Evolutionary conservation across 2,113 vertebrate species (phyloP).

Genomic region (Lepidothrix coronata): DNA sequence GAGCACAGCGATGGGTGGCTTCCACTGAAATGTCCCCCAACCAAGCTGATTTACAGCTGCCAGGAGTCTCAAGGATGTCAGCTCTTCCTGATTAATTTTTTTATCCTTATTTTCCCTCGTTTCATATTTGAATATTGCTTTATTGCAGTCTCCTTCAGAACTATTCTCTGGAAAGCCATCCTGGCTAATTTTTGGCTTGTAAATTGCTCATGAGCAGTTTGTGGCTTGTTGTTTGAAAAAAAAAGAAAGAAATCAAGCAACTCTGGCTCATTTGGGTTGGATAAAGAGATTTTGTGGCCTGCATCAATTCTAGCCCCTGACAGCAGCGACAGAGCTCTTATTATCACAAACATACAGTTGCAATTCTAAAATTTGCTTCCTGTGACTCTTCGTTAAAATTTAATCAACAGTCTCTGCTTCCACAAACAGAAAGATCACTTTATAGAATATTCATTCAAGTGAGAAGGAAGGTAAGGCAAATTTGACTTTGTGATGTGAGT

Average conservation of each 20-base stretch:
- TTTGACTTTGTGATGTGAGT: not conserved
- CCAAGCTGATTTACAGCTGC: slow-evolving; percentile 55
- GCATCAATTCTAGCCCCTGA: slow-evolving; percentile 58
- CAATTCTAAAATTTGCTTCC: slow-evolving; percentile 59
- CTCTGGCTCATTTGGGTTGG: slow-evolving; percentile 31
- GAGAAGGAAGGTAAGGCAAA: not conserved
- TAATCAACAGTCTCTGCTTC: slow-evolving; percentile 45
- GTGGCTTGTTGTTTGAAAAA: slow-evolving; percentile 21
- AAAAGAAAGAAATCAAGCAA: slow-evolving; percentile 14
- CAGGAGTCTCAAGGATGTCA: slow-evolving; percentile 66
- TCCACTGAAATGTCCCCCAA: slow-evolving; percentile 58
- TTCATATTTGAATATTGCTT: slow-evolving; percentile 59
- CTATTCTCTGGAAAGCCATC: slow-evolving; percentile 65
- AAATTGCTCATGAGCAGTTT: slow-evolving; percentile 59
- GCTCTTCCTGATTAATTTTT: slow-evolving; percentile 69
- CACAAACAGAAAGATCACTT: slow-evolving; percentile 25
- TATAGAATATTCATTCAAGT: not conserved
- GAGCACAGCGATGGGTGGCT: slow-evolving; percentile 59
- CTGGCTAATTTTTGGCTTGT: slow-evolving; percentile 64
- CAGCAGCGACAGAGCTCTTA: slow-evolving; percentile 62
- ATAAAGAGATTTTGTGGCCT: slow-evolving; percentile 62
- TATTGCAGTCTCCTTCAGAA: slow-evolving; percentile 50
- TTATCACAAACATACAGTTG: slow-evolving; percentile 53
- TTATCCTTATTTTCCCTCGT: slow-evolving; percentile 67
- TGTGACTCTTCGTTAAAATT: slow-evolving; percentile 36